These are phyloP conservation scores for Coluber constrictor DNA, from an alignment of 2,797 vertebrate species.

Conservation along the genomic window DNA sequence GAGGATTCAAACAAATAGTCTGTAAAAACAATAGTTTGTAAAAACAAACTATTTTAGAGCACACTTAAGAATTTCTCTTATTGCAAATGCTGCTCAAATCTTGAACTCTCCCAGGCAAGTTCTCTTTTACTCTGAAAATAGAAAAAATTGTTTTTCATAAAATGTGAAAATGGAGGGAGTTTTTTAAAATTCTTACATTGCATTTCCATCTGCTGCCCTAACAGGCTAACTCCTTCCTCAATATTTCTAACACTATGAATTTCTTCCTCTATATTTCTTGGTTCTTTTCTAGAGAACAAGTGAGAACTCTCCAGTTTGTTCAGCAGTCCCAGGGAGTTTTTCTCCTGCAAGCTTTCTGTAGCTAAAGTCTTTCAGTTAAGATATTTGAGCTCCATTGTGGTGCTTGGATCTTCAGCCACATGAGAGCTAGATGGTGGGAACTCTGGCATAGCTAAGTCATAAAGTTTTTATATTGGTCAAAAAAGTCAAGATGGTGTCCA, in stretches of 20 bases:
- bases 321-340: not conserved
- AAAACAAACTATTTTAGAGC: not conserved
- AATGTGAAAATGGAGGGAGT: not conserved
- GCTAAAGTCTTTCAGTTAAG: not conserved
- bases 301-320: not conserved
- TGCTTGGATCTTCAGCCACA: not conserved
- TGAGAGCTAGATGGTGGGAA: not conserved
- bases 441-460: not conserved
- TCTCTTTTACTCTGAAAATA: not conserved
- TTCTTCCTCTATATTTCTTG: not conserved
- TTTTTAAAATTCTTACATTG: not conserved
- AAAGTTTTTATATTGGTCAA: not conserved
- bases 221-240: not conserved
- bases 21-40: not conserved
- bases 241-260: not conserved
- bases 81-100: not conserved
- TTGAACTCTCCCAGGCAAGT: not conserved
- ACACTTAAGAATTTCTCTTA: not conserved
- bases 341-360: not conserved
- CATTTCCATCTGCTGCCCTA: not conserved
- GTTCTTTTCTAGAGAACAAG: not conserved
- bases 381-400: not conserved
- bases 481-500: not conserved
- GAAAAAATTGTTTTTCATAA: not conserved
- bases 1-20: too few relatives aligned